Evolutionary conservation across 1,140 invertebrate genomes (phyloP).

Genomic region (Drosophila pseudoananassae): DNA sequence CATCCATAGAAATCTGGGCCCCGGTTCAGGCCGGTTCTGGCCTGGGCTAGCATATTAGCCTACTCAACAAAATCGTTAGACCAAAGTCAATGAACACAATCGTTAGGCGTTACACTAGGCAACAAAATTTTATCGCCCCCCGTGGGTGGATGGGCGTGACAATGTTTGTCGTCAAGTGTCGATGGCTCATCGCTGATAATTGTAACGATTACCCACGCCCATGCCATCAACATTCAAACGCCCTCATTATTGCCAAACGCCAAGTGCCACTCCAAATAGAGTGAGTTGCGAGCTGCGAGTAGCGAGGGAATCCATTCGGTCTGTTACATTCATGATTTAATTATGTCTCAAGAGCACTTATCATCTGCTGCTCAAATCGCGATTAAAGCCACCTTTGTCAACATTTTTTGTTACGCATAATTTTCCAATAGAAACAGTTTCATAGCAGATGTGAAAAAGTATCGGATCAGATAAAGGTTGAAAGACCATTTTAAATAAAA

Average conservation of each 20-base stretch:
- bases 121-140: conserved; percentile 75
- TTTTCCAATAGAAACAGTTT: neutral
- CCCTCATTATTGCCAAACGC: conserved; percentile 6
- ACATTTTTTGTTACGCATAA: neutral
- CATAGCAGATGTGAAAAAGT: neutral
- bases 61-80: conserved; percentile 75
- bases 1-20: neutral
- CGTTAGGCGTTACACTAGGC: conserved; percentile 72
- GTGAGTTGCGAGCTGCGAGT: conserved; percentile 1
- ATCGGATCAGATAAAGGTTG: too few species aligned
- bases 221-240: conserved; percentile 18
- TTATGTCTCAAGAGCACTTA: conserved; percentile 37
- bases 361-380: conserved; percentile 21
- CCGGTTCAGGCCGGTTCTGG: neutral
- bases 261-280: conserved; percentile 11
- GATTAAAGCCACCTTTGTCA: conserved; percentile 3
- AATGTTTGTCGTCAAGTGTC: conserved; percentile 72
- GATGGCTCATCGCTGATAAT: conserved; percentile 63
- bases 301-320: conserved; percentile 5
- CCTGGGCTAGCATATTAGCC: conserved; percentile 56
- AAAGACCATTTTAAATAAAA: too few species aligned
- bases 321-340: conserved; percentile 63
- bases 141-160: conserved; percentile 33
- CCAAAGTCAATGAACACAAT: conserved; percentile 74
- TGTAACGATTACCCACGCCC: conserved; percentile 63